Evolutionary conservation across 2,113 vertebrate genomes (phyloP).

Genomic region (Microtus ochrogaster): DNA sequence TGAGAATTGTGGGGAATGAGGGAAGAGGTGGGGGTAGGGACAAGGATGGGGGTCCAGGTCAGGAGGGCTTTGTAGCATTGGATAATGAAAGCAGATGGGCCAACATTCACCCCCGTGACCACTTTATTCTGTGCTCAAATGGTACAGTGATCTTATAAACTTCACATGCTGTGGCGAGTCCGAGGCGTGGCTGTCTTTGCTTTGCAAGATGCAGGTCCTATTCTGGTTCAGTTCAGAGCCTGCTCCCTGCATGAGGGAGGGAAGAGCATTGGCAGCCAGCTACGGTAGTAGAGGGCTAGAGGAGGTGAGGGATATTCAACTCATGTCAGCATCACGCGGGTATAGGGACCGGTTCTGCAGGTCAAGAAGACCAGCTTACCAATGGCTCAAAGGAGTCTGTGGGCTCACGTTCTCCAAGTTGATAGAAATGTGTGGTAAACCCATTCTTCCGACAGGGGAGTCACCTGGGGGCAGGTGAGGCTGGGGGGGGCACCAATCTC

Average conservation of each 20-base stretch:
- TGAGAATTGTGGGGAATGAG: neutral
- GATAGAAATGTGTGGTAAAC: neutral
- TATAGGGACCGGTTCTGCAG: neutral
- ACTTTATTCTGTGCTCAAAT: conserved; percentile 69
- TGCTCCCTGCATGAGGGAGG: neutral
- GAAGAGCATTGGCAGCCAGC: neutral
- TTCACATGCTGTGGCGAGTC: neutral
- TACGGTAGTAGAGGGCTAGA: neutral
- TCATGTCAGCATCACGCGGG: neutral
- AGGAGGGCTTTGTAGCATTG: neutral
- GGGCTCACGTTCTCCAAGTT: neutral
- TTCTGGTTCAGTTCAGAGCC: neutral
- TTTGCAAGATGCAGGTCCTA: conserved; percentile 9
- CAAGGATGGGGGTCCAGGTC: neutral
- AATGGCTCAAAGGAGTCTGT: neutral
- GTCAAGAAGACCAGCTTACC: neutral
- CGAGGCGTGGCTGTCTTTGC: neutral
- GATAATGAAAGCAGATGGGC: neutral
- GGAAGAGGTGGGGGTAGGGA: neutral
- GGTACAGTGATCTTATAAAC: conserved; percentile 24
- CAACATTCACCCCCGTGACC: neutral
- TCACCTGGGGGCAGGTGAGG: neutral
- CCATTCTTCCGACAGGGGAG: neutral
- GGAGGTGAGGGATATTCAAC: neutral
- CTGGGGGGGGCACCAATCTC: neutral